Evolutionary conservation across 2,113 vertebrate genomes (phyloP), one percentile per base, ranked within the genome.

Genomic region (Tylochromis polylepis): DNA sequence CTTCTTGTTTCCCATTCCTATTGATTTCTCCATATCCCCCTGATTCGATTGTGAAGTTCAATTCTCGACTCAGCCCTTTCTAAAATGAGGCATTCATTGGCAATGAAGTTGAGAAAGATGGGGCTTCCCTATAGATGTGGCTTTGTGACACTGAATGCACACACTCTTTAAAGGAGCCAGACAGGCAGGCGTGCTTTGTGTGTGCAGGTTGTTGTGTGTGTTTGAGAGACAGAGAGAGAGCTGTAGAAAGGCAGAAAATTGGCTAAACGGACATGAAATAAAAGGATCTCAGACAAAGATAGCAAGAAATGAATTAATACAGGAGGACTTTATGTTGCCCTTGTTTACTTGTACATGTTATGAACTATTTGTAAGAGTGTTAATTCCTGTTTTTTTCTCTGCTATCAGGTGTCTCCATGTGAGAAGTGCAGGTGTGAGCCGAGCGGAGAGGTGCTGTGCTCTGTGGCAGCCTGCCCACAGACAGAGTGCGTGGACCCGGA

Each of bases 401-500:
- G 94, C 41, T 96, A n/a, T 96, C 96, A 99, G 99, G 98, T 99
- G 89, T 99, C 99, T 75, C 97, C 97, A 0, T 99, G 99, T 80
- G 99, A 99, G 92, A 96, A 97, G 94, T 99, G 99, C 83, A 97
- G 97, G 67, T 99, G 99, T 10, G 99, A 99, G 93, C 96, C 96
- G 87, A 99, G 96, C 0, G 99, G 99, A 1, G 99, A 99, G 89
- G 99, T 99, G 88, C 90, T 98, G 93, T 99, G 99, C 90, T 97
- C 98, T 0, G 98, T 99, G 88, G 97, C 99, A 0, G 98, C 98
- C 22, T 99, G 99, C 92, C 98, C 99, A 56, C 98, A 98, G 96
- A 99, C 98, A 0, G 99, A 99, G 92, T 99, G 99, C 2, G 99
- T 99, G 95, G 97, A 99, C 92, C 99, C 99, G 0, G 97, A 98